phyloP scores from a whole-genome alignment of 2,888 invertebrate species.

The Onchidella celtica region DNA sequence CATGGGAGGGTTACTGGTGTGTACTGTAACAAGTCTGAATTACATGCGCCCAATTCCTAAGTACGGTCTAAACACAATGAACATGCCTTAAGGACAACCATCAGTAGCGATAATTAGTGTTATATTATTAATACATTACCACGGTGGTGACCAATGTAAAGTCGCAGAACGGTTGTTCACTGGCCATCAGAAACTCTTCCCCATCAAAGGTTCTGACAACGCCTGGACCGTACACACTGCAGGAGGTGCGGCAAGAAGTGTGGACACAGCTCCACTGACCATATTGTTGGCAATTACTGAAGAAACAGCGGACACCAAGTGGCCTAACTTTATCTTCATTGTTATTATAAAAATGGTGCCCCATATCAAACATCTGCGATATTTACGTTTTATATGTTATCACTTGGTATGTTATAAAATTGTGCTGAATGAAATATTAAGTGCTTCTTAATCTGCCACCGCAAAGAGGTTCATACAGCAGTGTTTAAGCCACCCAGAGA shows the following conservation, averaged over 20 bases:
- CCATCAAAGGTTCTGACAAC: slow-evolving; percentile 70
- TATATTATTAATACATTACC: slow-evolving; percentile 49
- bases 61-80: no score
- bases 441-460: no score
- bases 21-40: no score
- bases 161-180: slow-evolving; percentile 51
- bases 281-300: slow-evolving; percentile 58
- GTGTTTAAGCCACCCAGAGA: no score
- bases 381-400: no score
- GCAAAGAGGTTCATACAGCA: no score
- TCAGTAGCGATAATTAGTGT: no score
- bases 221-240: slow-evolving; percentile 63
- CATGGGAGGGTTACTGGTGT: no score
- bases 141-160: slow-evolving; percentile 57
- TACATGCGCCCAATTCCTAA: neutral
- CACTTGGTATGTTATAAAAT: no score
- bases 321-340: no score
- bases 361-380: neutral
- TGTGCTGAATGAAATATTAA: no score
- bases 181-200: slow-evolving; percentile 54
- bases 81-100: no score
- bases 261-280: slow-evolving; percentile 66
- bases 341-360: neutral
- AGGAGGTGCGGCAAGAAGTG: slow-evolving; percentile 58
- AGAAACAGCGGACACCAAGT: neutral